Conservation (phyloP, 2,113 vertebrate species). For the Bostrychus sinensis region DNA sequence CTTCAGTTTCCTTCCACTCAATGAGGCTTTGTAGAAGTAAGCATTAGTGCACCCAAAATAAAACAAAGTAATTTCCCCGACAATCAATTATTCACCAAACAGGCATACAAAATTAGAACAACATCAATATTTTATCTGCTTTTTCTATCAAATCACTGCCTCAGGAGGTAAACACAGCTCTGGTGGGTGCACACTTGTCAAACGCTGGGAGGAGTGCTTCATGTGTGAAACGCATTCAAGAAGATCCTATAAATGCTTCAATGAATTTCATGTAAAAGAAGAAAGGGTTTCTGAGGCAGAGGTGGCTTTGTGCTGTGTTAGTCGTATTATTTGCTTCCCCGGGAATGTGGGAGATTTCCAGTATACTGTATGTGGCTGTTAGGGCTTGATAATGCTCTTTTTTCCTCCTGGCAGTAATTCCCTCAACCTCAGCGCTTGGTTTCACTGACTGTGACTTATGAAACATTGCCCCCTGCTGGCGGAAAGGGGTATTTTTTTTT, state of each 20-base stretch:
- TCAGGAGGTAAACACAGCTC: constrained; percentile 9
- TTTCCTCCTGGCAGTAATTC: constrained; percentile 33
- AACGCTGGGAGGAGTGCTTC: constrained; percentile 4
- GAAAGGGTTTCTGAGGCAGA: constrained; percentile 7
- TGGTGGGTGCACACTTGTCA: constrained; percentile 24
- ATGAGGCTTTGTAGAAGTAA: constrained; percentile 7
- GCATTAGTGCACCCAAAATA: constrained; percentile 20
- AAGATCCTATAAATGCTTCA: constrained; percentile 8
- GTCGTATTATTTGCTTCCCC: constrained; percentile 9
- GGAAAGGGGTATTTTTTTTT: not conserved
- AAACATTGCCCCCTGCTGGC: constrained; percentile 69
- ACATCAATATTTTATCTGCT: constrained; percentile 53
- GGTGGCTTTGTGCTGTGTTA: constrained; percentile 15
- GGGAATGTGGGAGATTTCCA: constrained; percentile 20
- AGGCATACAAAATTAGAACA: constrained; percentile 54
- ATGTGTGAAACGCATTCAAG: constrained; percentile 3
- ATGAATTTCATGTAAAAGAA: constrained; percentile 22
- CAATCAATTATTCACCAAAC: constrained; percentile 60
- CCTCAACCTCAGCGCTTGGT: constrained; percentile 8
- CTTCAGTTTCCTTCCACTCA: constrained; percentile 1
- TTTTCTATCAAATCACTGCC: constrained; percentile 23
- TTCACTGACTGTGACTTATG: constrained; percentile 9
- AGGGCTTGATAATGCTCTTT: constrained; percentile 30
- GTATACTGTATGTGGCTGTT: constrained; percentile 1
- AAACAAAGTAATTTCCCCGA: constrained; percentile 25